Percentiles rank a stretch among this genome's conserved stretches.
These are phyloP conservation scores for Tanypteryx hageni DNA, from an alignment of 2,888 invertebrate species.

Conservation along the genomic window DNA sequence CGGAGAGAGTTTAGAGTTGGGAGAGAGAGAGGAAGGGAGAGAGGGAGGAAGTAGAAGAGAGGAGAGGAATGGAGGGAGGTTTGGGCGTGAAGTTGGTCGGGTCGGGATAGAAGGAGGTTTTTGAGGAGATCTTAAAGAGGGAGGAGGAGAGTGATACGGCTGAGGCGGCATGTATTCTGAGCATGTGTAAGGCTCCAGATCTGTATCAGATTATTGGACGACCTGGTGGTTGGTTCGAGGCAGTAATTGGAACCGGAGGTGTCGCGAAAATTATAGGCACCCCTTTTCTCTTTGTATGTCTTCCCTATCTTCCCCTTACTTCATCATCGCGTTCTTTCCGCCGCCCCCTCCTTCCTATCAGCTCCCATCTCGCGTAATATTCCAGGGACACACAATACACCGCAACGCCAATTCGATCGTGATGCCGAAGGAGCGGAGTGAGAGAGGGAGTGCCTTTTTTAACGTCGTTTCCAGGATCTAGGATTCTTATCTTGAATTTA, in stretches of 20 bases:
- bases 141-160: not conserved
- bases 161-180: not conserved
- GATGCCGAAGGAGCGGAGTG: not conserved
- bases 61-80: not conserved
- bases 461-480: no score
- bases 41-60: not conserved
- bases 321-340: no score
- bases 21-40: not conserved
- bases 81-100: not conserved
- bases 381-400: not conserved
- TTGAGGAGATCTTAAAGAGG: not conserved
- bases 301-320: no score
- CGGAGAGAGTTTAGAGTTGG: not conserved
- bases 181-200: not conserved
- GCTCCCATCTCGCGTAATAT: not conserved
- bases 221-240: no score
- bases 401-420: not conserved
- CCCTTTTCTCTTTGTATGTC: no score
- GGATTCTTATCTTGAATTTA: no score
- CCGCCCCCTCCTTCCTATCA: not conserved
- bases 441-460: not conserved
- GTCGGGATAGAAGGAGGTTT: no score
- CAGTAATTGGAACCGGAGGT: no score
- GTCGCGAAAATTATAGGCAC: no score
- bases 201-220: slow-evolving; percentile 18